Percentiles rank a stretch among this genome's conserved stretches.
phyloP scores from a whole-genome alignment of 2,888 invertebrate species.

The Sialis fuliginosa region DNA sequence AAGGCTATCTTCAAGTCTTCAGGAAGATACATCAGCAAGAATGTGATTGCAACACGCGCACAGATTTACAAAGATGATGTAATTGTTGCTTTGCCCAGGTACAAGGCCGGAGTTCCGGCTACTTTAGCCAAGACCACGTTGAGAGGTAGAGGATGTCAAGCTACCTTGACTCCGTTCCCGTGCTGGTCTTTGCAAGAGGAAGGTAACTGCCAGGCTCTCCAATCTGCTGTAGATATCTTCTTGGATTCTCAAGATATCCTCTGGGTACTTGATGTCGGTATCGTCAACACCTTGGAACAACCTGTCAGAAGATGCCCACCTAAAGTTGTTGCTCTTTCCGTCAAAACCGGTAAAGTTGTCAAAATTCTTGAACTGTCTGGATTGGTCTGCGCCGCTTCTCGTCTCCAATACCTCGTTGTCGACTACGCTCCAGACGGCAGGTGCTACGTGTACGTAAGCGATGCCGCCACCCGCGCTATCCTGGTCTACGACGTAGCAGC shows the following conservation, averaged over 20 bases:
- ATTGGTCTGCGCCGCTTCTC: conserved; percentile 35
- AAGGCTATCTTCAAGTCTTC: conserved; percentile 35
- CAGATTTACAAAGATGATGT: conserved; percentile 36
- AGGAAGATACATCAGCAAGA: conserved; percentile 35
- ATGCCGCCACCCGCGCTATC: conserved; percentile 48
- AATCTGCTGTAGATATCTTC: conserved; percentile 50
- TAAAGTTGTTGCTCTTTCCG: conserved; percentile 45
- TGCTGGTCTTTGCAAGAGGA: conserved; percentile 44
- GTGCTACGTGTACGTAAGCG: conserved; percentile 45
- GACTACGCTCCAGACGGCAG: conserved; percentile 44
- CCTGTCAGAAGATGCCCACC: conserved; percentile 48
- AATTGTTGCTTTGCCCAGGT: conserved; percentile 29
- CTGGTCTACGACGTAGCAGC: conserved; percentile 47
- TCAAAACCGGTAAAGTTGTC: conserved; percentile 38
- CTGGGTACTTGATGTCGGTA: conserved; percentile 56
- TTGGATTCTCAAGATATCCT: conserved; percentile 42
- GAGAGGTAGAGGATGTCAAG: conserved; percentile 26
- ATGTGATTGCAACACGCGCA: conserved; percentile 38
- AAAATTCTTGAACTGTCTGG: conserved; percentile 41
- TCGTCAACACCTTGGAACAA: conserved; percentile 44
- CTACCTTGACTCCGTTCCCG: conserved; percentile 39
- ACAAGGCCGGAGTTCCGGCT: conserved; percentile 45
- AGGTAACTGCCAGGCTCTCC: conserved; percentile 42
- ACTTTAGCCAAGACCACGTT: conserved; percentile 39
- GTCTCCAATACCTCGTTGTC: conserved; percentile 48